phyloP scores from a whole-genome alignment of 2,888 invertebrate species.

The Neoaliturus tenellus region DNA sequence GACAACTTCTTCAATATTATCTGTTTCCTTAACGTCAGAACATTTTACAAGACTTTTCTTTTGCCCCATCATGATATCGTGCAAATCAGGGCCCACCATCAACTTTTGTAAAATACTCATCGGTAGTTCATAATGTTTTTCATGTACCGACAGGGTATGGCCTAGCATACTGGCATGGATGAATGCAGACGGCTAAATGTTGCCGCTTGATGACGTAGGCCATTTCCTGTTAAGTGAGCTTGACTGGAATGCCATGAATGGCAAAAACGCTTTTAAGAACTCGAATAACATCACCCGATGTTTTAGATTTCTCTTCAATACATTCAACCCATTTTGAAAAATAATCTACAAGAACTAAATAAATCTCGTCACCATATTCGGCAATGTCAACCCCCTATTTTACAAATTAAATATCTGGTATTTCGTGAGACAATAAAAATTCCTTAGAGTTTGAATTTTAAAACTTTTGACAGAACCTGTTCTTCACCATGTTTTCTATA shows the following conservation, averaged over 20 bases:
- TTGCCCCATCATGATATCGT: too few relatives aligned
- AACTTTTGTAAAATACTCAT: too few relatives aligned
- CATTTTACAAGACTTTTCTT: too few relatives aligned
- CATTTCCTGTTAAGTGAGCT: too few relatives aligned
- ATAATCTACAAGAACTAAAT: conserved; percentile 65
- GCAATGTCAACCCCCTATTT: conserved; percentile 68
- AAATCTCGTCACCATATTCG: conserved; percentile 63
- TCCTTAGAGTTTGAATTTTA: conserved; percentile 59
- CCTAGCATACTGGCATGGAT: too few relatives aligned
- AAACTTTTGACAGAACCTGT: conserved; percentile 62
- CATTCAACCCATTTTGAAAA: conserved; percentile 65
- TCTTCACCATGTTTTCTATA: conserved; percentile 61
- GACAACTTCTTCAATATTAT: too few relatives aligned
- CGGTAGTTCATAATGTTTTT: too few relatives aligned
- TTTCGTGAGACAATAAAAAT: conserved; percentile 64
- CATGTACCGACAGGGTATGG: too few relatives aligned
- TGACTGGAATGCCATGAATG: conserved; percentile 64
- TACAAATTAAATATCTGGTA: conserved; percentile 66
- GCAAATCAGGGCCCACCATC: too few relatives aligned
- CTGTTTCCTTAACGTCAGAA: too few relatives aligned
- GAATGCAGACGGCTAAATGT: too few relatives aligned
- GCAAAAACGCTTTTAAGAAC: conserved; percentile 61
- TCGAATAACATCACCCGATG: conserved; percentile 58
- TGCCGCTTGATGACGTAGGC: too few relatives aligned
- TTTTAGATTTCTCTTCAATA: conserved; percentile 56